These are phyloP conservation scores for Aporophyla nigra DNA, from an alignment of 2,888 invertebrate species.

Conservation along the genomic window DNA sequence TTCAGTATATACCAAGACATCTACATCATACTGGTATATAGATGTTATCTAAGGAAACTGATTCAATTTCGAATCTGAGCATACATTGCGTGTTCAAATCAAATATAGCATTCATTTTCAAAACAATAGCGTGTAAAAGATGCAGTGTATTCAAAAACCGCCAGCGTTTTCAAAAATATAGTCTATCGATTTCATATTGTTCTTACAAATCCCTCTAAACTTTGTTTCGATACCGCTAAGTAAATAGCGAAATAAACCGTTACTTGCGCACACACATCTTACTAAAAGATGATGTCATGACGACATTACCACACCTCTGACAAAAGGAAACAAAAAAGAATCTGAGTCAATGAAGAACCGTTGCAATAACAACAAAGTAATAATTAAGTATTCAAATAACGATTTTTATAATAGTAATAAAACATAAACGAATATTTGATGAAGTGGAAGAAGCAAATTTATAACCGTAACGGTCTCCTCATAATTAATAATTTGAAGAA, in stretches of 20 bases:
- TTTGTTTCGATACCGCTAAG: slow-evolving; percentile 13
- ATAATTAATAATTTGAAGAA: not conserved
- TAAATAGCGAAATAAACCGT: slow-evolving; percentile 33
- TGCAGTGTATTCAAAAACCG: not conserved
- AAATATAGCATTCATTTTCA: not conserved
- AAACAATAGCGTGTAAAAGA: not conserved
- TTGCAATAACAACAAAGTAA: slow-evolving; percentile 25
- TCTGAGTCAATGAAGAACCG: slow-evolving; percentile 41
- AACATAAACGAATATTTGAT: slow-evolving; percentile 8
- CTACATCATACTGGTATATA: slow-evolving; percentile 31
- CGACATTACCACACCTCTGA: slow-evolving; percentile 10
- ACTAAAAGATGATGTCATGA: slow-evolving; percentile 28
- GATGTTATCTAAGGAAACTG: slow-evolving; percentile 14
- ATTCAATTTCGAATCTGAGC: not conserved
- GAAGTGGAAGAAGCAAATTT: slow-evolving; percentile 25
- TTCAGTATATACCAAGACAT: slow-evolving; percentile 59
- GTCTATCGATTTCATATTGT: not conserved
- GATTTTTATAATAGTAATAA: slow-evolving; percentile 11
- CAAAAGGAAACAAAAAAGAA: slow-evolving; percentile 22
- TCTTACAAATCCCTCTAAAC: slow-evolving; percentile 14
- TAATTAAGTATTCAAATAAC: slow-evolving; percentile 36
- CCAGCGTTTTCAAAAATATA: not conserved
- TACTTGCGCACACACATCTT: slow-evolving; percentile 41
- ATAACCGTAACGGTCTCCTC: slow-evolving; percentile 14
- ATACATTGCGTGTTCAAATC: slow-evolving; percentile 18